Conservation (phyloP, 2,888 invertebrate genomes). For the Escarpia spicata region DNA sequence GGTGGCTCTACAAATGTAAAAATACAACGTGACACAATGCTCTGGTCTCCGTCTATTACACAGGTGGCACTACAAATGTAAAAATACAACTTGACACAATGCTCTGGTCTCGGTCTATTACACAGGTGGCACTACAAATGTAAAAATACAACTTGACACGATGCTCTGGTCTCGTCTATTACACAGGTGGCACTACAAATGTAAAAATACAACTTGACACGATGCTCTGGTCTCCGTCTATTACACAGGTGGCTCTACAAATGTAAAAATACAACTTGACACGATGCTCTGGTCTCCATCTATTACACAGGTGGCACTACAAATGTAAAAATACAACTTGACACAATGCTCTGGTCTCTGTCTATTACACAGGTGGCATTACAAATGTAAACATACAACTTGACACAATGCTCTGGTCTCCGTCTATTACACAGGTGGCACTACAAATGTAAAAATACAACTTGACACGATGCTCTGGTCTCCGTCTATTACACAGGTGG, state of each 20-base stretch:
- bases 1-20: too few relatives aligned
- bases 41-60: neutral
- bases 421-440: neutral
- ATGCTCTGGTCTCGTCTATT: neutral
- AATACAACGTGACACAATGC: neutral
- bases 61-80: neutral
- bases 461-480: too few relatives aligned
- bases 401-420: neutral
- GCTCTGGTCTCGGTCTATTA: too few relatives aligned
- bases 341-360: too few relatives aligned
- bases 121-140: too few relatives aligned
- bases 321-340: neutral
- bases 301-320: neutral
- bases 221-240: too few relatives aligned
- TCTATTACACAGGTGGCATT: too few relatives aligned
- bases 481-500: too few relatives aligned
- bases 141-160: neutral
- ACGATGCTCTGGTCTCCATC: neutral
- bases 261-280: neutral
- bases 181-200: neutral
- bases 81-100: too few relatives aligned
- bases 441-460: neutral
- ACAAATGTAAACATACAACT: neutral
- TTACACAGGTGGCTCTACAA: too few relatives aligned
- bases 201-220: neutral